Evolutionary conservation across 2,888 invertebrate genomes (phyloP), one percentile per base, ranked within the genome.

Genomic region (Crossocerus cetratus): DNA sequence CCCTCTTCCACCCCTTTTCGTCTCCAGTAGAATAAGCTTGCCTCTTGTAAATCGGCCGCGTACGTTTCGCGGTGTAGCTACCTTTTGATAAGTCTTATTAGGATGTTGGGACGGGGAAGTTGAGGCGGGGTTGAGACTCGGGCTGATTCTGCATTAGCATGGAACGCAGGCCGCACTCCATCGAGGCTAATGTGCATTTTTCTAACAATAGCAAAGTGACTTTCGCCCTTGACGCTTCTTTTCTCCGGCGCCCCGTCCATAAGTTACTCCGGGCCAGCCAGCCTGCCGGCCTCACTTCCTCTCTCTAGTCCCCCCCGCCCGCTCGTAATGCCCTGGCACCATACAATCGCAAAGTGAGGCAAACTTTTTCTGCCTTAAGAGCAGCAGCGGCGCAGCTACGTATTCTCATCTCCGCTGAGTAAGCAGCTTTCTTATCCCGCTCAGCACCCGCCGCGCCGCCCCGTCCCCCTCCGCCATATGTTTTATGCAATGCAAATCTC

Each of bases 401-500:
- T 69, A 59, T 78, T 65, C 61, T 45, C 63, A 58, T 32, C 8
- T 57, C 42, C 60, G 72, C 71, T 64, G 80, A 79, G 66, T 67
- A 56, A 77, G 80, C 83, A 60, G 45, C 73, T 71, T 82, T 72
- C 73, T 75, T 66, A 69, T 67, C 80, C 44, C 32, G 32, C 32
- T 32, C 32, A 11, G 32, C 32, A 11, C 32, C 32, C 32, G 32
- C 32, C 32, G 32, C 23, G 23, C 23, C 23, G 23, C 23, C 23
- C 58, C 68, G 44, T 43, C 58, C 60, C 44, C 77, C 74, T 60
- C 69, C 71, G 78, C 76, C 84, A 83, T 83, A 83, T 83, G 85
- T 84, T 86, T 86, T 84, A 84, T 84, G 81, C 84, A 84, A 85
- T 82, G 84, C 82, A 86, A 87, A 86, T 86, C 85, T 83, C 71